Percentiles rank a stretch among this genome's conserved stretches.
Conservation (phyloP, 2,888 invertebrate species). For the Anodontia alba region DNA sequence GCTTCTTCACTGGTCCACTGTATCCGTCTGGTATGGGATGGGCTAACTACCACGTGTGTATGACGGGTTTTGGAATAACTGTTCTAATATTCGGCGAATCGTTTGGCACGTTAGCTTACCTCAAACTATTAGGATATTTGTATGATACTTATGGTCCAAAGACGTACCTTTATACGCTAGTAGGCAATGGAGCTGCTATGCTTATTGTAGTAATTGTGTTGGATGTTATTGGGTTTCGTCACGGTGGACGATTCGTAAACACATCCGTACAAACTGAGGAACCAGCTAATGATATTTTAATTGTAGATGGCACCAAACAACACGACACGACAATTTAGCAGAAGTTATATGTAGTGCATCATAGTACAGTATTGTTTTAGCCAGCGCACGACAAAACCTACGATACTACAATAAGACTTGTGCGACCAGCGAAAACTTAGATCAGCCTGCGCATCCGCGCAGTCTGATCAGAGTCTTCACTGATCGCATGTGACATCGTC, state of each 20-base stretch:
- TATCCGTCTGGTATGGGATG: conserved; percentile 71
- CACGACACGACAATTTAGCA: too few species aligned
- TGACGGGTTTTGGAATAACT: conserved; percentile 70
- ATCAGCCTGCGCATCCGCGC: too few species aligned
- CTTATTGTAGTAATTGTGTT: conserved; percentile 45
- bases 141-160: conserved; percentile 63
- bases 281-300: too few species aligned
- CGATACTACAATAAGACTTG: too few species aligned
- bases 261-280: neutral
- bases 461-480: too few species aligned
- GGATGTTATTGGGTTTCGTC: conserved; percentile 49
- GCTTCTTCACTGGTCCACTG: conserved; percentile 64
- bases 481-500: too few species aligned
- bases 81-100: conserved; percentile 64
- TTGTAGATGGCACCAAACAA: too few species aligned
- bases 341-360: too few species aligned
- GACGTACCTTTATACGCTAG: conserved; percentile 65
- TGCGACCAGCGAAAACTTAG: too few species aligned
- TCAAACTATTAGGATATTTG: conserved; percentile 68
- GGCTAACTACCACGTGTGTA: conserved; percentile 69
- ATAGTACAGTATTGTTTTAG: too few species aligned
- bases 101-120: conserved; percentile 65
- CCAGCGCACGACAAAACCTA: too few species aligned
- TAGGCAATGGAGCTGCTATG: conserved; percentile 52
- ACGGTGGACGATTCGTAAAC: conserved; percentile 53